Conservation (phyloP, 2,113 vertebrate genomes). For the Pangasianodon hypophthalmus region DNA sequence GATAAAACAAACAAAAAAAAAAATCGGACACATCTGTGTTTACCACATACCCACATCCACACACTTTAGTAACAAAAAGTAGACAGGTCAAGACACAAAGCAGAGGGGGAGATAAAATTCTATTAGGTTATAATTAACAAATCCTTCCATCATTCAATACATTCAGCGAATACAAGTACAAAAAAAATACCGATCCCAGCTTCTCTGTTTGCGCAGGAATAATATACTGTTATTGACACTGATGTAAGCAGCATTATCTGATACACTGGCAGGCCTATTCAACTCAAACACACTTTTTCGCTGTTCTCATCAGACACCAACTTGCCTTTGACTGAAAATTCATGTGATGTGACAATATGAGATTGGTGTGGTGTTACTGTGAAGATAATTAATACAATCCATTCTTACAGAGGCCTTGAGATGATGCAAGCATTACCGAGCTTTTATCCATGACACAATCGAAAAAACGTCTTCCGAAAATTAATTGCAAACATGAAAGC, state of each 20-base stretch:
- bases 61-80: slow-evolving; percentile 92
- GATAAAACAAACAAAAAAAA: slow-evolving; percentile 75
- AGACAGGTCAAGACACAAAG: slow-evolving; percentile 94
- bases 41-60: slow-evolving; percentile 88
- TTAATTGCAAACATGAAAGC: neutral
- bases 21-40: slow-evolving; percentile 77
- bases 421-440: slow-evolving; percentile 14
- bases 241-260: slow-evolving; percentile 51
- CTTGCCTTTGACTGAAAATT: neutral
- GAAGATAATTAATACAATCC: slow-evolving; percentile 16
- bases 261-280: slow-evolving; percentile 33
- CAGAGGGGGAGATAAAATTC: slow-evolving; percentile 91
- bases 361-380: neutral
- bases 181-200: slow-evolving; percentile 57
- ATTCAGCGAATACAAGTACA: slow-evolving; percentile 83
- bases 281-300: slow-evolving; percentile 1
- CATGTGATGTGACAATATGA: neutral
- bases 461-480: neutral
- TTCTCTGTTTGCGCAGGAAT: slow-evolving; percentile 27
- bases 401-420: slow-evolving; percentile 3
- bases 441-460: slow-evolving; percentile 26
- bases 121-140: slow-evolving; percentile 74
- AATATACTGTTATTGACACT: slow-evolving; percentile 55
- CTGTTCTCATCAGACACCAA: slow-evolving; percentile 7
- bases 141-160: slow-evolving; percentile 88